Percentiles rank a stretch among this genome's conserved stretches.
phyloP scores from a whole-genome alignment of 2,113 vertebrate genomes.

The Oreocharis arfaki region DNA sequence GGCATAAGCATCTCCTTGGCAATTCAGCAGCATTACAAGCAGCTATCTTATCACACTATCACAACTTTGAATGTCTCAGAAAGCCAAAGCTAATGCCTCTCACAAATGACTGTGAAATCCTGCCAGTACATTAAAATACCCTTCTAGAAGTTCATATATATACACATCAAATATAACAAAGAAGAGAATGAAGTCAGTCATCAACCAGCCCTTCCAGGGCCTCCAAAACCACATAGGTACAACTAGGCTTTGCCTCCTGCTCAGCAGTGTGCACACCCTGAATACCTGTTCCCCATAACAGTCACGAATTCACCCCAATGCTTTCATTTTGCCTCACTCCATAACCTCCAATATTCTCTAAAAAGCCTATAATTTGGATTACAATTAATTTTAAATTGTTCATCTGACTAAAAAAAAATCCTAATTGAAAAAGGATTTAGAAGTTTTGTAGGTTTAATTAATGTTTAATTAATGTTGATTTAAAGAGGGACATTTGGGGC shows the following conservation, averaged over 20 bases:
- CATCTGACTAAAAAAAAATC: background rate
- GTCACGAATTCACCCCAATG: background rate
- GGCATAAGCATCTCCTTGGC: background rate
- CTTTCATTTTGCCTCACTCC: background rate
- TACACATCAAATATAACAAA: background rate
- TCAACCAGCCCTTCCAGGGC: background rate
- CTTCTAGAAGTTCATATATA: background rate
- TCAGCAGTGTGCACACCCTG: background rate
- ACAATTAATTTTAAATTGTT: background rate
- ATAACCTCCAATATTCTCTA: background rate
- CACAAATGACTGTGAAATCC: background rate
- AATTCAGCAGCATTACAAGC: background rate
- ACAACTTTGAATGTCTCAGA: background rate
- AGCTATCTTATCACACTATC: background rate
- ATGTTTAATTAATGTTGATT: background rate
- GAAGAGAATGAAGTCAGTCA: background rate
- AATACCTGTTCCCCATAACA: background rate
- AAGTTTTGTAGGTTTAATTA: background rate
- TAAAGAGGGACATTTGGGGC: slow-evolving; percentile 5
- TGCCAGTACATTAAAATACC: background rate
- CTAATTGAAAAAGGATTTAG: background rate
- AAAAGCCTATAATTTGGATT: background rate
- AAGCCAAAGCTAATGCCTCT: background rate
- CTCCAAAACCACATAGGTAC: background rate
- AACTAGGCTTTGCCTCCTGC: background rate